A percentile compares a stretch with the other conserved stretches of the same genome.
Evolutionary conservation across 2,113 vertebrate genomes (phyloP).

Genomic region (Kryptolebias marmoratus): DNA sequence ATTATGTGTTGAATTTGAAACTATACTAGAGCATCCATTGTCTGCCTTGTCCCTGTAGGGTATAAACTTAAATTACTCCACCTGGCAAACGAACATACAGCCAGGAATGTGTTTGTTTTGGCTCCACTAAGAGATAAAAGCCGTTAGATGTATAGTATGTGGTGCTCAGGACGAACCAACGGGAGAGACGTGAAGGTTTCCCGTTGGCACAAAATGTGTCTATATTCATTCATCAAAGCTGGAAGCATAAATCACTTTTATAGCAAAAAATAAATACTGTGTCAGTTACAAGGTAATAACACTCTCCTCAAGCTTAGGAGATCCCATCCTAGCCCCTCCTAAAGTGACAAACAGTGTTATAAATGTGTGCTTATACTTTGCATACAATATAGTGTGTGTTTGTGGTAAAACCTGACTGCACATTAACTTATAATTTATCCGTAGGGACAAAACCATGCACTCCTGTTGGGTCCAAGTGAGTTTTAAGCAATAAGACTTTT

Average conservation of each 20-base stretch:
- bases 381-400: too few species aligned
- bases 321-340: neutral
- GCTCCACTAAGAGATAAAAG: neutral
- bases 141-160: neutral
- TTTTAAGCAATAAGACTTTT: too few species aligned
- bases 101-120: neutral
- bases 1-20: neutral
- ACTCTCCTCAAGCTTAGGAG: neutral
- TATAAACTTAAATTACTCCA: neutral
- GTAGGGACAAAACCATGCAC: too few species aligned
- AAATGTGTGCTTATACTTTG: neutral
- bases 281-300: slow-evolving; percentile 13
- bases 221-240: neutral
- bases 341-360: slow-evolving; percentile 2
- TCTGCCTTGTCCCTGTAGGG: neutral
- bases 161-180: neutral
- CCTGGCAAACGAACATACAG: neutral
- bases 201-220: neutral
- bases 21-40: neutral
- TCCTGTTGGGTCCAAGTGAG: too few species aligned
- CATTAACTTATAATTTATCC: too few species aligned
- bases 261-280: slow-evolving; percentile 4
- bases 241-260: neutral
- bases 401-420: too few species aligned
- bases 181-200: neutral